These are phyloP conservation scores for Ichneumoninae sp. DNA, from an alignment of 2,888 invertebrate genomes.

Conservation along the genomic window DNA sequence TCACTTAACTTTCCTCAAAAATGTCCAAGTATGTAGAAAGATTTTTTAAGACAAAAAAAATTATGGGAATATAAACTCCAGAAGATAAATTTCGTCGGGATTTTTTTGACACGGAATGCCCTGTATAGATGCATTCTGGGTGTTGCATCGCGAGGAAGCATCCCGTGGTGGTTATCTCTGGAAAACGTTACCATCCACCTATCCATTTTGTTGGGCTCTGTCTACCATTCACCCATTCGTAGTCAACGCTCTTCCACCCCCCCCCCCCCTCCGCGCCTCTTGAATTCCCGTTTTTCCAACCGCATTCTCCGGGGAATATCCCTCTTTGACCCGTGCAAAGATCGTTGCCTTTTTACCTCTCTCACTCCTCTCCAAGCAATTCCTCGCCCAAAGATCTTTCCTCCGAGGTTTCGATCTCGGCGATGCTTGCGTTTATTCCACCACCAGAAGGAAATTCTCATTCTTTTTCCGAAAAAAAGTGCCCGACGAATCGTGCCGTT, in stretches of 20 bases:
- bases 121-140: constrained; percentile 16
- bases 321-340: constrained; percentile 46
- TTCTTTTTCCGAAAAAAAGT: constrained; percentile 14
- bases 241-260: constrained; percentile 33
- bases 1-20: not conserved
- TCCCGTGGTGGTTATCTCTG: constrained; percentile 41
- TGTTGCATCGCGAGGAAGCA: constrained; percentile 9
- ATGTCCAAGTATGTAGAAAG: not conserved
- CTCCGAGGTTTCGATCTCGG: constrained; percentile 12
- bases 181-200: constrained; percentile 47
- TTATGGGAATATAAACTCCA: too few relatives aligned
- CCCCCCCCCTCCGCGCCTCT: not conserved
- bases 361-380: constrained; percentile 12
- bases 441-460: constrained; percentile 16
- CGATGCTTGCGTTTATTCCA: not conserved
- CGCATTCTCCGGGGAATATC: constrained; percentile 41
- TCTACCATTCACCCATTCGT: constrained; percentile 25
- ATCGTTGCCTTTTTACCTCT: constrained; percentile 28
- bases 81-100: not conserved
- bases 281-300: constrained; percentile 40
- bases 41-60: not conserved
- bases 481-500: not conserved
- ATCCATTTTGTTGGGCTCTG: constrained; percentile 39
- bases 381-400: constrained; percentile 19
- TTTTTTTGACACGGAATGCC: not conserved